Base-by-base conservation (phyloP, 1,140 invertebrate species). In the Ctenoplectra terminalis region DNA sequence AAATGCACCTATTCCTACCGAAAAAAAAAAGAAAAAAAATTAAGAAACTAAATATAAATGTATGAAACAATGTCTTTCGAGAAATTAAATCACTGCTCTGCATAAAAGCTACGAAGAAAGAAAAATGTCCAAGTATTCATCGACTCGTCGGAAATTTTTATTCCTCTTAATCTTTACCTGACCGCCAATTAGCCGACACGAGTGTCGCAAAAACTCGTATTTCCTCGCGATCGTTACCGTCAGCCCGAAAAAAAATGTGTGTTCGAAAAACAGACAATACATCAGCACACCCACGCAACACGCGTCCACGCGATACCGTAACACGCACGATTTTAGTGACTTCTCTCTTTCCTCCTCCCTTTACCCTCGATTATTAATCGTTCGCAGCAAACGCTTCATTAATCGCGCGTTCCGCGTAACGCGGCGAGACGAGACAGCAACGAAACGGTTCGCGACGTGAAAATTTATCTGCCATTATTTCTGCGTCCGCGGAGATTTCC, bases 381-480 rank as follows among this genome's bases (percentile, higher is more conserved):
- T 6, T n/a, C 13, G 29, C 23, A 20, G 15, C 20, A n/a, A 61
- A 48, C 11, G 71, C 29, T n/a, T 48, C 43, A 34, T 61, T 74
- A 48, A 76, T 76, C 61, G 73, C 11, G 7, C 23, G 13, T 43
- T 48, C 43, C 31, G 13, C 46, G 61, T 54, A 76, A n/a, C 29
- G 29, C n/a, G 5, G 34, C 40, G 15, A 56, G 69, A 37, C 34
- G 52, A 37, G 23, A 20, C 7, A n/a, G n/a, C n/a, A n/a, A n/a
- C 60, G 60, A 17, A 1, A 54, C 48, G 67, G 23, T 23, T n/a
- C 70, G 34, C 31, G 60, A 78, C 61, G 46, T 54, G 75, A 69
- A 71, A 81, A 81, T 81, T 75, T 84, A 83, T 84, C 84, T 67
- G 66, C 70, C 60, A 67, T 84, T 83, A 86, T 86, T 81, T 58